Evolutionary conservation across 2,888 invertebrate species (phyloP).

Genomic region (Galeruca laticollis): DNA sequence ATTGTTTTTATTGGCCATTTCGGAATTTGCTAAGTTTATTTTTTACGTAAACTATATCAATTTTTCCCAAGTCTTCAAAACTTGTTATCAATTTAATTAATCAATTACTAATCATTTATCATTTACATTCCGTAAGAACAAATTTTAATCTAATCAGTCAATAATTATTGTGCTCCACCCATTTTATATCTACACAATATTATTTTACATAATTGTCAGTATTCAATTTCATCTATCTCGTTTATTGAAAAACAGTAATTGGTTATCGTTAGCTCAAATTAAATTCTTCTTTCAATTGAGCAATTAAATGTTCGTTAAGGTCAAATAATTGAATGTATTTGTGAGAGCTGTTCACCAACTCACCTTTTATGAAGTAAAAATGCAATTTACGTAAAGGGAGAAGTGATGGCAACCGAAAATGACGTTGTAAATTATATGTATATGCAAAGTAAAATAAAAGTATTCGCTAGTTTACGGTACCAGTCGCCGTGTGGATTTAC

Average conservation of each 20-base stretch:
- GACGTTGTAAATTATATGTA: background rate
- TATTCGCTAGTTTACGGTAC: background rate
- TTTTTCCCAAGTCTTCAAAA: too few species aligned
- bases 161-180: too few species aligned
- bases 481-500: background rate
- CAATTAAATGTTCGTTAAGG: conserved; percentile 4
- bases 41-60: too few species aligned
- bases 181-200: too few species aligned
- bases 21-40: too few species aligned
- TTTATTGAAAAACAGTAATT: conserved; percentile 13
- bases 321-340: background rate
- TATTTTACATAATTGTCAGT: conserved; percentile 27
- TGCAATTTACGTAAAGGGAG: background rate
- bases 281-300: conserved; percentile 2
- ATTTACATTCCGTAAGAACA: too few species aligned
- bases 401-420: background rate
- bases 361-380: background rate
- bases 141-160: too few species aligned
- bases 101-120: too few species aligned
- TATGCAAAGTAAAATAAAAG: background rate
- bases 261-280: conserved; percentile 8
- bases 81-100: too few species aligned
- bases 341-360: conserved; percentile 1
- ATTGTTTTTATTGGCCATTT: too few species aligned
- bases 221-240: conserved; percentile 9